Evolutionary conservation across 2,888 invertebrate species (phyloP).

Genomic region (Drosophila siamana): DNA sequence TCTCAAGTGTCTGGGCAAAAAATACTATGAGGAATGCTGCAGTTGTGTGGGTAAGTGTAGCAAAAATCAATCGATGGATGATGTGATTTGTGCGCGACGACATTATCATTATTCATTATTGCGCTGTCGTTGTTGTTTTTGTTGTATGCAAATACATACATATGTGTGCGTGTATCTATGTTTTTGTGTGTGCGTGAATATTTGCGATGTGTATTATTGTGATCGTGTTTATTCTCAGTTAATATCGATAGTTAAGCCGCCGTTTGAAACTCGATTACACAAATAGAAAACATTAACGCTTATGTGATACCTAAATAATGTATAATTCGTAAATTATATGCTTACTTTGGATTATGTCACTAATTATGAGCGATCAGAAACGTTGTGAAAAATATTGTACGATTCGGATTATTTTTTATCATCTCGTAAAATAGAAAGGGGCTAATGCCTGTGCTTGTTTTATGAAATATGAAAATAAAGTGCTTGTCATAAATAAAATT

Average conservation of each 20-base stretch:
- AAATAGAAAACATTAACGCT: constrained; percentile 40
- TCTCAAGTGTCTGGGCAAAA: constrained; percentile 92
- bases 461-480: no score
- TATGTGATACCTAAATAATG: not conserved
- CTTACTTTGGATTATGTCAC: no score
- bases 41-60: constrained; percentile 95
- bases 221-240: constrained; percentile 15
- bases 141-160: constrained; percentile 24
- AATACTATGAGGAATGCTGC: constrained; percentile 96
- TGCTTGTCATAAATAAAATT: not conserved
- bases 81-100: constrained; percentile 37
- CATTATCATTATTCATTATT: constrained; percentile 59
- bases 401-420: no score
- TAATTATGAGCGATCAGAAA: no score
- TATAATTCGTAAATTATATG: not conserved
- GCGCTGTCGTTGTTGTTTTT: constrained; percentile 49
- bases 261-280: constrained; percentile 64
- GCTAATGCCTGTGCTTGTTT: no score
- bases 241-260: constrained; percentile 68
- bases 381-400: no score
- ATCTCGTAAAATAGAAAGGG: no score
- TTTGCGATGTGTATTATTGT: constrained; percentile 55
- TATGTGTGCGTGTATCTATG: constrained; percentile 10
- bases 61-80: constrained; percentile 5
- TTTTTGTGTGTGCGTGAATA: constrained; percentile 21